Conservation (phyloP, 2,113 vertebrate species). For the Perca schrenkii region DNA sequence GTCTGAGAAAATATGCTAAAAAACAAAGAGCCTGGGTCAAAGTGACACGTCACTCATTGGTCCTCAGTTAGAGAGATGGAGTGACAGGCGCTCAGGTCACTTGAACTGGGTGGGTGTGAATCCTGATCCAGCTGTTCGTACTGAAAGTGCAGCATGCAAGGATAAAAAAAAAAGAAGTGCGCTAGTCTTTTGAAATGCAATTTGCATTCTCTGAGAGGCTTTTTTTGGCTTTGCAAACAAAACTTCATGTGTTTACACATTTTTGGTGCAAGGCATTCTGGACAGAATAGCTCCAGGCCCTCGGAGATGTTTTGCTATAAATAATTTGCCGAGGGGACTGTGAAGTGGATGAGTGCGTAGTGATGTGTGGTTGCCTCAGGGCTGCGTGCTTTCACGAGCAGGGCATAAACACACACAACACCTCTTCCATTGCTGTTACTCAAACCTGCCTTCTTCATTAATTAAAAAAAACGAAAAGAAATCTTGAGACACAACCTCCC, state of each 20-base stretch:
- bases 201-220: not conserved
- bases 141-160: not conserved
- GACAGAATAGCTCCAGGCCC: slow-evolving; percentile 34
- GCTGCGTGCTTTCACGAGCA: not conserved
- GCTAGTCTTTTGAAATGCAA: not conserved
- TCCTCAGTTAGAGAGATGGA: slow-evolving; percentile 16
- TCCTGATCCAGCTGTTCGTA: not conserved
- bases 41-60: slow-evolving; percentile 21
- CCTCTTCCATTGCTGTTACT: slow-evolving; percentile 1
- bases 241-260: slow-evolving; percentile 10
- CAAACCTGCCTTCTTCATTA: not conserved
- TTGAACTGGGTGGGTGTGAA: slow-evolving; percentile 1
- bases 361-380: slow-evolving; percentile 12
- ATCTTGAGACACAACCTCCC: not conserved
- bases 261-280: not conserved
- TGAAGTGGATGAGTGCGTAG: slow-evolving; percentile 30
- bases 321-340: slow-evolving; percentile 21
- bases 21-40: slow-evolving; percentile 33
- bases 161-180: not conserved
- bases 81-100: slow-evolving; percentile 27
- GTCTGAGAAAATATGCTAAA: slow-evolving; percentile 24
- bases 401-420: slow-evolving; percentile 21
- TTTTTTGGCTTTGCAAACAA: not conserved
- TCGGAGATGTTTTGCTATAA: slow-evolving; percentile 22
- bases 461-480: not conserved